These are phyloP conservation scores for Leptinotarsa defecta DNA, from an alignment of 1,140 invertebrate species.

Conservation along the genomic window DNA sequence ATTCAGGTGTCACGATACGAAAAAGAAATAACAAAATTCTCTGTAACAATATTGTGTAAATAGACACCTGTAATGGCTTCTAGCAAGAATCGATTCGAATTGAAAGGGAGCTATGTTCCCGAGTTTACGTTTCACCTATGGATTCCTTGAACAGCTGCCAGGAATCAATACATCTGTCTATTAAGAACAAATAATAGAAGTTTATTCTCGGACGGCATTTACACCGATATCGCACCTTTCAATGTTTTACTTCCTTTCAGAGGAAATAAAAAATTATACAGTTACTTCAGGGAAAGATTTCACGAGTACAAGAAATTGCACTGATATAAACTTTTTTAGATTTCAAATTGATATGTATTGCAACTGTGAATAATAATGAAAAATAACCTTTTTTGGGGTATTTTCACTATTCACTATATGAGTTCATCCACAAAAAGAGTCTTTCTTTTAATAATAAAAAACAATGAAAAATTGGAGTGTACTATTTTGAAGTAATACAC, in stretches of 20 bases:
- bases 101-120: background rate
- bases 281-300: too few species aligned
- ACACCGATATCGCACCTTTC: background rate
- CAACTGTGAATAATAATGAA: too few species aligned
- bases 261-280: background rate
- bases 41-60: slow-evolving; percentile 4
- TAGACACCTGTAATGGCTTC: background rate
- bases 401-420: too few species aligned
- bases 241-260: background rate
- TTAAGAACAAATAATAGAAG: slow-evolving; percentile 22
- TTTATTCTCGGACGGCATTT: background rate
- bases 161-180: slow-evolving; percentile 27
- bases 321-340: too few species aligned
- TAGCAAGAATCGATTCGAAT: background rate
- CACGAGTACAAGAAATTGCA: too few species aligned
- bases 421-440: too few species aligned
- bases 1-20: background rate
- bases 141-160: slow-evolving; percentile 17
- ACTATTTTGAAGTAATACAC: too few species aligned
- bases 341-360: too few species aligned
- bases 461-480: too few species aligned
- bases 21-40: background rate
- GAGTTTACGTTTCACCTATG: slow-evolving; percentile 24
- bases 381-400: too few species aligned
- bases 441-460: too few species aligned